phyloP scores from a whole-genome alignment of 2,888 invertebrate species.

The Pristionchus mayeri region DNA sequence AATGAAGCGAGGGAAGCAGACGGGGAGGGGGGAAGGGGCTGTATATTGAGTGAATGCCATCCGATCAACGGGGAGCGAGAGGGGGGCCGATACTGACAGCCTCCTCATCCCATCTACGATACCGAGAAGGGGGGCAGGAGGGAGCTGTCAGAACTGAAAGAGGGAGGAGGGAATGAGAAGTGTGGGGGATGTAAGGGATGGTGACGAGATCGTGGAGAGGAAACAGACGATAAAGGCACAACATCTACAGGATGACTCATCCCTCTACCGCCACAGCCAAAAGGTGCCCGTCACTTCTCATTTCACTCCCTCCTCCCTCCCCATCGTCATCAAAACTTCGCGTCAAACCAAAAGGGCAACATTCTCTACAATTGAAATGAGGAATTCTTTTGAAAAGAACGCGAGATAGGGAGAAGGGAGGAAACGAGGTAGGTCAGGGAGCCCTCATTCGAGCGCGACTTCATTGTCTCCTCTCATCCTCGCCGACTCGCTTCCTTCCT shows the following conservation, averaged over 20 bases:
- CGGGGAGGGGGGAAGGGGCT: neutral
- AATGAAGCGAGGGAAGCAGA: conserved; percentile 1
- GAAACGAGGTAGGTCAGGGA: neutral
- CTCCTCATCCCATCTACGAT: no score
- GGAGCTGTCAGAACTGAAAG: neutral
- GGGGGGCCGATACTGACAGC: neutral
- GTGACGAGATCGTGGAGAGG: conserved; percentile 3
- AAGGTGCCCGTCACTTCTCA: conserved; percentile 19
- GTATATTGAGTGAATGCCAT: conserved; percentile 26
- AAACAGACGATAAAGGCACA: conserved; percentile 29
- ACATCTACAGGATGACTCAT: conserved; percentile 15
- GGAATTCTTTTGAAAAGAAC: neutral
- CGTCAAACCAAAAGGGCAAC: neutral
- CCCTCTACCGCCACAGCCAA: neutral
- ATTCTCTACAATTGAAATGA: neutral
- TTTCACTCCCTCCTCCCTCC: neutral
- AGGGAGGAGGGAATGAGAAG: neutral
- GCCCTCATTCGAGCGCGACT: neutral
- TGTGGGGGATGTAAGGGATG: neutral
- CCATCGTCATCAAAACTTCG: neutral
- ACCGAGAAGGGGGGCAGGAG: neutral
- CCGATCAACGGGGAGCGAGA: neutral
- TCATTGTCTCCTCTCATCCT: conserved; percentile 6
- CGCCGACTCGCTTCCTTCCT: neutral
- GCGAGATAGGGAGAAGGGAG: neutral